These are phyloP conservation scores for Cordilura impudica DNA, from an alignment of 2,888 invertebrate species.

Conservation along the genomic window DNA sequence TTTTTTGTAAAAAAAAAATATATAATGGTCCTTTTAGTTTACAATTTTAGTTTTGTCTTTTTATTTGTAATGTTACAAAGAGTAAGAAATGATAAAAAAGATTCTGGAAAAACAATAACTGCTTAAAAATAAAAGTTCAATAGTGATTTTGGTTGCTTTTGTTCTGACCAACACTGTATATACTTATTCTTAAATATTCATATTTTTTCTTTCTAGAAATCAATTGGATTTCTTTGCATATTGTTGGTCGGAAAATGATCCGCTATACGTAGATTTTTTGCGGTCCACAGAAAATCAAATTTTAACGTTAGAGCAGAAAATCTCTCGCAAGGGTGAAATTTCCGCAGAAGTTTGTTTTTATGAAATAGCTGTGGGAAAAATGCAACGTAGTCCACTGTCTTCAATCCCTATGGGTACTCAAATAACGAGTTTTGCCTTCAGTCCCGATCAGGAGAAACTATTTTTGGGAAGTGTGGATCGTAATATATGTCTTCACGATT, in stretches of 20 bases:
- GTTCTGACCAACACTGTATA: no score
- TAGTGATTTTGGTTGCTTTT: no score
- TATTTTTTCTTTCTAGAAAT: slow-evolving; percentile 78
- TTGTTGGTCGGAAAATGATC: slow-evolving; percentile 92
- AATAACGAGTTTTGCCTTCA: slow-evolving; percentile 83
- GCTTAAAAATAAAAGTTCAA: no score
- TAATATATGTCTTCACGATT: slow-evolving; percentile 88
- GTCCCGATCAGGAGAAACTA: slow-evolving; percentile 86
- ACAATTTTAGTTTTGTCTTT: no score
- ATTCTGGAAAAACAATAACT: no score
- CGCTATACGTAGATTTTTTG: slow-evolving; percentile 88
- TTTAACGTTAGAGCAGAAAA: slow-evolving; percentile 90
- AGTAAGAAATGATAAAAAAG: no score
- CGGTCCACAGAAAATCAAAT: slow-evolving; percentile 84
- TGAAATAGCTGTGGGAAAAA: slow-evolving; percentile 80
- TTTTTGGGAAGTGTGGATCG: slow-evolving; percentile 91
- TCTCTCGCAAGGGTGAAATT: slow-evolving; percentile 84
- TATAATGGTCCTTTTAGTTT: no score
- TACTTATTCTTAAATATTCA: slow-evolving; percentile 44
- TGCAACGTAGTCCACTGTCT: slow-evolving; percentile 83
- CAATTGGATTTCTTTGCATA: slow-evolving; percentile 88
- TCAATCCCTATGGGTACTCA: slow-evolving; percentile 85
- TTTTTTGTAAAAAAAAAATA: no score
- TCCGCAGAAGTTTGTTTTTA: slow-evolving; percentile 85
- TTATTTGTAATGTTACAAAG: no score